A percentile compares a stretch with the other conserved stretches of the same genome.
Conservation (phyloP, 1,140 invertebrate species). For the Heliothis subflexa region DNA sequence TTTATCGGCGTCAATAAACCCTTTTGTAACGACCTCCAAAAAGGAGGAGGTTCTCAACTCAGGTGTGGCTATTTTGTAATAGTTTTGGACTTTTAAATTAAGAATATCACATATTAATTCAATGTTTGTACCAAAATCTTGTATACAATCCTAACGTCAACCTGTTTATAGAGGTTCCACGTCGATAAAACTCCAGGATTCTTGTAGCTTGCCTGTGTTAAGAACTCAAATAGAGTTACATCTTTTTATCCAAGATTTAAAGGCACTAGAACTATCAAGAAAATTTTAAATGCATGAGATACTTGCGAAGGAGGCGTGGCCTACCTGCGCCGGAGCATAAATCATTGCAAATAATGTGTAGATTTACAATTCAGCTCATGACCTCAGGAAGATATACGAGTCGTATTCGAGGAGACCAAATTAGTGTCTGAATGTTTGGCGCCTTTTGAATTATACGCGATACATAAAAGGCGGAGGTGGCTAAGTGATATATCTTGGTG, state of each 20-base stretch:
- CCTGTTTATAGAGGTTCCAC: too few species aligned
- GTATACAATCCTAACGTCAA: too few species aligned
- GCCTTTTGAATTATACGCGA: slow-evolving; percentile 60
- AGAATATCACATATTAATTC: too few species aligned
- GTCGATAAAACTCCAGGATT: too few species aligned
- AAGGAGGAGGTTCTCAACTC: background rate
- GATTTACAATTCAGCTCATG: slow-evolving; percentile 62
- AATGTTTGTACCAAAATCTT: too few species aligned
- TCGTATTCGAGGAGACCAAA: slow-evolving; percentile 52
- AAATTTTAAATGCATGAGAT: background rate
- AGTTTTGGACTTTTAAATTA: too few species aligned
- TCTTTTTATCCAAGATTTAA: background rate
- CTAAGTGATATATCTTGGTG: slow-evolving; percentile 49
- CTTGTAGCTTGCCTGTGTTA: too few species aligned
- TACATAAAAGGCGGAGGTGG: slow-evolving; percentile 14
- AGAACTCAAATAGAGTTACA: too few species aligned
- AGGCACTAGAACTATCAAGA: background rate
- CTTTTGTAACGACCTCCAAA: background rate
- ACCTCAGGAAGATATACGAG: slow-evolving; percentile 58
- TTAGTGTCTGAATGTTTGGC: slow-evolving; percentile 51
- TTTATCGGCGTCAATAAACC: background rate
- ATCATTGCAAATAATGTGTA: slow-evolving; percentile 27
- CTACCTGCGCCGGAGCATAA: slow-evolving; percentile 21
- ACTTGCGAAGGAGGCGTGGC: slow-evolving; percentile 27
- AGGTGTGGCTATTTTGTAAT: too few species aligned